phyloP scores from a whole-genome alignment of 2,113 vertebrate species.

The Tragelaphus imberbis region DNA sequence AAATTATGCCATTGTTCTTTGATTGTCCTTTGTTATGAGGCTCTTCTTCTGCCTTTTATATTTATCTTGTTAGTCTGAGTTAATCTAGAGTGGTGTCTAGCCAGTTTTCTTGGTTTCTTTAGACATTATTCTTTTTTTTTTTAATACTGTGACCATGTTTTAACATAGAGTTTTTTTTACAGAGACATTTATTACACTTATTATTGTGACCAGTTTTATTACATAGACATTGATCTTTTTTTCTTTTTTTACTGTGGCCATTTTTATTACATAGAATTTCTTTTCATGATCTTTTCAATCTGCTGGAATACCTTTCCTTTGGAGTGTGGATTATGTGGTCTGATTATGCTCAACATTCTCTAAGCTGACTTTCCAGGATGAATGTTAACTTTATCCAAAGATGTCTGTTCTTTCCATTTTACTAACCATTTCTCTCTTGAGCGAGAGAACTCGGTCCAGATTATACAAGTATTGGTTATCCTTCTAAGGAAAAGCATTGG shows the following conservation, averaged over 20 bases:
- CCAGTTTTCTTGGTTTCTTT: not conserved
- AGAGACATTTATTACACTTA: not conserved
- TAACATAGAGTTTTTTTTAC: not conserved
- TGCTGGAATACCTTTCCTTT: not conserved
- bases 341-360: not conserved
- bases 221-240: not conserved
- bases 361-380: not conserved
- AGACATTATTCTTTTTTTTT: not conserved
- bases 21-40: not conserved
- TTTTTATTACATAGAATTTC: not conserved
- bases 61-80: slow-evolving; percentile 19
- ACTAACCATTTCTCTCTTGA: not conserved
- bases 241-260: not conserved
- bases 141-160: not conserved
- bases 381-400: not conserved
- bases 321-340: not conserved
- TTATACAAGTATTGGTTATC: not conserved
- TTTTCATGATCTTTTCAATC: not conserved
- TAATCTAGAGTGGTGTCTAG: not conserved
- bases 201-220: not conserved
- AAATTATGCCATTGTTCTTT: slow-evolving; percentile 19
- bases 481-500: not conserved
- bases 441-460: not conserved
- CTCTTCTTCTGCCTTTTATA: not conserved
- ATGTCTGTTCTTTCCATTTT: not conserved